phyloP scores from a whole-genome alignment of 2,797 vertebrate genomes.

The Otolemur crassicaudatus region DNA sequence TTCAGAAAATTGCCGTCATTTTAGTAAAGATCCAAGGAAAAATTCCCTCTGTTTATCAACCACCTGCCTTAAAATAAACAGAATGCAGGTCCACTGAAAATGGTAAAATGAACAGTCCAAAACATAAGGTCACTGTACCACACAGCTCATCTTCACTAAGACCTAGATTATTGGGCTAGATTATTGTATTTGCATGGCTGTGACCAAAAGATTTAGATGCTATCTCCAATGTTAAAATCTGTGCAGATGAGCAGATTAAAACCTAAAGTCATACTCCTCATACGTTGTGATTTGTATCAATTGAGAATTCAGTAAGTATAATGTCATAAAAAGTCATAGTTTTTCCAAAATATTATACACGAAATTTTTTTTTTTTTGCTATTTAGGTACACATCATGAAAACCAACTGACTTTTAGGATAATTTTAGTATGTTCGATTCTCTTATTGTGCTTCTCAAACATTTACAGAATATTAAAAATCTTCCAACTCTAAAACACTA shows the following conservation, averaged over 20 bases:
- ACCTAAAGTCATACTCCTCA: not conserved
- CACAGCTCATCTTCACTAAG: not conserved
- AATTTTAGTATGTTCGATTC: not conserved
- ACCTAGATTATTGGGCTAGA: not conserved
- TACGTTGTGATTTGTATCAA: not conserved
- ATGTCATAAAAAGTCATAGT: not conserved
- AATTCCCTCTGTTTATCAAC: not conserved
- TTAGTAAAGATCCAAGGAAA: not conserved
- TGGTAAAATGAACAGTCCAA: not conserved
- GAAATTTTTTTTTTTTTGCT: not conserved
- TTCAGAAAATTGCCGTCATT: not conserved
- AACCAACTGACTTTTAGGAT: not conserved
- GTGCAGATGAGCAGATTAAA: not conserved
- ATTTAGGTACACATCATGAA: not conserved
- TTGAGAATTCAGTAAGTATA: not conserved
- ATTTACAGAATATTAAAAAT: not conserved
- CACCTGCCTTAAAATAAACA: not conserved
- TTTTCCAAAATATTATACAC: constrained; percentile 26
- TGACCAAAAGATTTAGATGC: not conserved
- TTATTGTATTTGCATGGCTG: not conserved
- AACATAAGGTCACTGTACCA: not conserved
- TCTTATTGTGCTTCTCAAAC: not conserved
- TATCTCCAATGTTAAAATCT: not conserved
- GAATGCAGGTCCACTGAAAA: not conserved
- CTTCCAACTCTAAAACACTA: not conserved